These are phyloP conservation scores for Ciconia nigra DNA, from an alignment of 2,797 vertebrate species.

Conservation along the genomic window DNA sequence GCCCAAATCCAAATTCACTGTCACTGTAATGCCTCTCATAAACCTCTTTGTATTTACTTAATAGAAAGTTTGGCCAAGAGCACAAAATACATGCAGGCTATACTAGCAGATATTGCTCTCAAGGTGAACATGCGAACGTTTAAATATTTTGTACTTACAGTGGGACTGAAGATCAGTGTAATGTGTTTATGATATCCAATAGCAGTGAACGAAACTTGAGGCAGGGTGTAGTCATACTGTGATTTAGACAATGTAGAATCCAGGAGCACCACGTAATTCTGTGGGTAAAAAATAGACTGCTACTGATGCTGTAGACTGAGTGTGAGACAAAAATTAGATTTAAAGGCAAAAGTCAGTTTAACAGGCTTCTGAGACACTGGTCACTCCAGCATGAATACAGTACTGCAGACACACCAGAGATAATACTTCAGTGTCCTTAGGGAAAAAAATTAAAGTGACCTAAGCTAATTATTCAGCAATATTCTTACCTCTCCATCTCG, in stretches of 20 bases:
- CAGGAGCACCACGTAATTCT: slow-evolving; percentile 93
- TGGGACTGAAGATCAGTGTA: slow-evolving; percentile 90
- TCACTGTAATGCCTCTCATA: neutral
- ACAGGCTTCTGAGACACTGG: neutral
- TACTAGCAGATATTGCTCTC: neutral
- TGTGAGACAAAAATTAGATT: neutral
- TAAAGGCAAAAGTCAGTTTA: neutral
- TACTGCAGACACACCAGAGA: neutral
- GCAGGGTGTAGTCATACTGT: slow-evolving; percentile 91
- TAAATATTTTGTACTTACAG: slow-evolving; percentile 75
- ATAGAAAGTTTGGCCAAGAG: neutral
- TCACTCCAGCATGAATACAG: neutral
- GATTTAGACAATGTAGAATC: slow-evolving; percentile 91
- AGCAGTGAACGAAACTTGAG: slow-evolving; percentile 93
- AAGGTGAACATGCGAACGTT: neutral
- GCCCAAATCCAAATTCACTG: neutral
- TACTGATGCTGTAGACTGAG: too few relatives aligned
- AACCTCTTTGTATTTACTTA: neutral
- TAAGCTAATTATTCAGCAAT: neutral
- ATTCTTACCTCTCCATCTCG: slow-evolving; percentile 90
- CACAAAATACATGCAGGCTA: neutral
- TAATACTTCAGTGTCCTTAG: neutral
- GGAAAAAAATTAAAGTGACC: neutral
- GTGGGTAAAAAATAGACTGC: neutral
- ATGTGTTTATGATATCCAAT: slow-evolving; percentile 92